These are phyloP conservation scores for Penaeus japonicus DNA, from an alignment of 1,140 invertebrate genomes.

Conservation along the genomic window DNA sequence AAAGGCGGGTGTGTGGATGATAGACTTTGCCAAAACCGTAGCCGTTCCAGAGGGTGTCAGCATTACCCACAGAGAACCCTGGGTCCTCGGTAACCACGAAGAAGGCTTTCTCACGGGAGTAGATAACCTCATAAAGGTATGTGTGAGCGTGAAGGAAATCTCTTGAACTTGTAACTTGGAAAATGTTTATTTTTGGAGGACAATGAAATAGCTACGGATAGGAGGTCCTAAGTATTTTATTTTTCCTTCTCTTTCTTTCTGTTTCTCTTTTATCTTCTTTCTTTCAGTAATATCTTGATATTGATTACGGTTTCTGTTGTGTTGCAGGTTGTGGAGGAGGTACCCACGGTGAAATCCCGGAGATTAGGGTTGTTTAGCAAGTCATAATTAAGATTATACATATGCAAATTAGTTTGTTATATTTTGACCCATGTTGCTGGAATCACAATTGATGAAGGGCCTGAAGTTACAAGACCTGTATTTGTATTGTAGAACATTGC, in stretches of 20 bases:
- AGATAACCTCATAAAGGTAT: constrained; percentile 89
- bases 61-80: constrained; percentile 83
- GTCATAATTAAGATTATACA: neutral
- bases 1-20: constrained; percentile 93
- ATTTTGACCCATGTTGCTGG: too few relatives aligned
- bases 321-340: constrained; percentile 53
- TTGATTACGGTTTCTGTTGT: neutral
- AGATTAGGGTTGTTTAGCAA: constrained; percentile 49
- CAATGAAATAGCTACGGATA: too few relatives aligned
- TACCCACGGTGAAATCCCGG: constrained; percentile 34
- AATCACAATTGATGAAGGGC: too few relatives aligned
- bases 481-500: too few relatives aligned
- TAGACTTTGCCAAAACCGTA: constrained; percentile 97
- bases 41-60: constrained; percentile 76
- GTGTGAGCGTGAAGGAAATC: neutral
- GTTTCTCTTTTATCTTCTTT: neutral
- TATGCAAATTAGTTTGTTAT: too few relatives aligned
- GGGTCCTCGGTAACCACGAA: constrained; percentile 96
- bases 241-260: neutral
- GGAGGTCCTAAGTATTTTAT: too few relatives aligned
- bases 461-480: too few relatives aligned
- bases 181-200: too few relatives aligned
- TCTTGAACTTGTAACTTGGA: neutral
- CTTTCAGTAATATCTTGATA: neutral
- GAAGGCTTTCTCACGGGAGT: constrained; percentile 96